Evolutionary conservation across 2,113 vertebrate genomes (phyloP).

Genomic region (Corythaixoides concolor): DNA sequence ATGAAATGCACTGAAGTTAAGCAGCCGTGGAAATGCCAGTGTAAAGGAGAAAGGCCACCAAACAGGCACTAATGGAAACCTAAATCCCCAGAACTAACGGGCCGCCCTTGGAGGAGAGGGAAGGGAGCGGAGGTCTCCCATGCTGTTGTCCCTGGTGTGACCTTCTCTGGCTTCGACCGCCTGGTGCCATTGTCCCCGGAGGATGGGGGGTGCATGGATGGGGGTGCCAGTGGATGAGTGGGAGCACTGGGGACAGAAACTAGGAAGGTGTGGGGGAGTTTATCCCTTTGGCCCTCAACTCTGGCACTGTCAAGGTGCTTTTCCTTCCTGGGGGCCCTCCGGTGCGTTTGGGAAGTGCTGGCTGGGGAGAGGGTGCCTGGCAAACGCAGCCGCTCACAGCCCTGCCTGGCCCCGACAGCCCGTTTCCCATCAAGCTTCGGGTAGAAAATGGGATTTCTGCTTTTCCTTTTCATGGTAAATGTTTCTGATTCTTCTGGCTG

Average conservation of each 20-base stretch:
- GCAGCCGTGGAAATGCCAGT: constrained; percentile 63
- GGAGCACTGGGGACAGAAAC: not conserved
- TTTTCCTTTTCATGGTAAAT: constrained; percentile 49
- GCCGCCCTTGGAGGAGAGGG: not conserved
- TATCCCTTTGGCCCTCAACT: not conserved
- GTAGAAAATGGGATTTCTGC: constrained; percentile 61
- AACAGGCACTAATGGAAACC: constrained; percentile 61
- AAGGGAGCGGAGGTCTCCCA: not conserved
- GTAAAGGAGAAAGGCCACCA: constrained; percentile 62
- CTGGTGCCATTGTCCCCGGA: not conserved
- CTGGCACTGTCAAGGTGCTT: not conserved
- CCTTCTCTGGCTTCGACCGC: not conserved
- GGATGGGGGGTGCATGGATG: not conserved
- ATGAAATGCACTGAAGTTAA: constrained; percentile 62
- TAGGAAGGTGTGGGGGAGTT: not conserved
- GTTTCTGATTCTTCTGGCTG: constrained; percentile 52
- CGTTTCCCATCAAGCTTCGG: not conserved
- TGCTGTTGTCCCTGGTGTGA: not conserved
- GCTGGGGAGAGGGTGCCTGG: not conserved
- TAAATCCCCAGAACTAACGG: constrained; percentile 65
- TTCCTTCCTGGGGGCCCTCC: not conserved
- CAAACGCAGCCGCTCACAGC: not conserved
- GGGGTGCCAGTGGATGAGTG: not conserved
- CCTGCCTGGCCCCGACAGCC: constrained; percentile 3
- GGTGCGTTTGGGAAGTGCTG: not conserved